Evolutionary conservation across 2,888 invertebrate species (phyloP).

Genomic region (Calliopum simillimum): DNA sequence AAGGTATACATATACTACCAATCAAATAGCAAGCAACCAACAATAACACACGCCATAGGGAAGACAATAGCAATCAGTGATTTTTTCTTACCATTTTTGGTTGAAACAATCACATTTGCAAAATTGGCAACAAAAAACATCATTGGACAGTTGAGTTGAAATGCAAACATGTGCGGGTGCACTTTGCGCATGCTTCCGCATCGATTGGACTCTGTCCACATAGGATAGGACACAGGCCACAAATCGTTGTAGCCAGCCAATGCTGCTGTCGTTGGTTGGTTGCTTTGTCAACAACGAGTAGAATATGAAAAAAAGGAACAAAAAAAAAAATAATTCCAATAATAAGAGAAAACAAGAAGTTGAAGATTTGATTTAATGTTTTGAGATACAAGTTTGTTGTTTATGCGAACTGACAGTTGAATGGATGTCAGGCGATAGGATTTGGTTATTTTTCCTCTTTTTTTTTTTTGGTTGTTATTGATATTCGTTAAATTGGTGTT

Average conservation of each 20-base stretch:
- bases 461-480: not conserved
- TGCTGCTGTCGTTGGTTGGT: not conserved
- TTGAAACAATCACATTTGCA: constrained; percentile 47
- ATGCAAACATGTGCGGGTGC: constrained; percentile 33
- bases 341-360: not conserved
- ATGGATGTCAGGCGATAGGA: constrained; percentile 19
- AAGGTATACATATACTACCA: not conserved
- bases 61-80: constrained; percentile 14
- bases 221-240: not conserved
- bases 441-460: no score
- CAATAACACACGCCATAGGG: not conserved
- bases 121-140: constrained; percentile 44
- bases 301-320: no score
- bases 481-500: constrained; percentile 26
- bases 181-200: constrained; percentile 27
- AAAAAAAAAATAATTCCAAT: not conserved
- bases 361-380: constrained; percentile 34
- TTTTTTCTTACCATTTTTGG: constrained; percentile 42
- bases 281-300: no score
- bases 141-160: constrained; percentile 23
- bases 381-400: constrained; percentile 15
- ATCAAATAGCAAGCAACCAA: constrained; percentile 1
- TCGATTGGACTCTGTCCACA: not conserved
- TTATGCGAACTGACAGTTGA: constrained; percentile 31
- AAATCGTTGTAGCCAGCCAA: not conserved